A percentile compares a stretch with the other conserved stretches of the same genome.
Conservation (phyloP, 2,888 invertebrate genomes). For the Polyommatus icarus region DNA sequence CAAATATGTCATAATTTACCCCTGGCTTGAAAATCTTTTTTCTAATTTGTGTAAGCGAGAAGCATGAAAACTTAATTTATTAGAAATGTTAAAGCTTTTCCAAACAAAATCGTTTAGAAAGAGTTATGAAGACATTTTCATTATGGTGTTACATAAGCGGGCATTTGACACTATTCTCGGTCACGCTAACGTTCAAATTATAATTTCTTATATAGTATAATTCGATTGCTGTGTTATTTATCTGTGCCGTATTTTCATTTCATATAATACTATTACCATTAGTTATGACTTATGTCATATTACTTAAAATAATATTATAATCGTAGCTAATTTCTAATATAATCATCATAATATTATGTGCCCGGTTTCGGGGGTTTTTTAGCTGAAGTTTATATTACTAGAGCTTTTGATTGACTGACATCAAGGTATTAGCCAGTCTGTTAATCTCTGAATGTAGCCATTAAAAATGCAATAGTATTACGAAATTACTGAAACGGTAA, state of each 20-base stretch:
- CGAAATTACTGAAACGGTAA: background rate
- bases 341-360: background rate
- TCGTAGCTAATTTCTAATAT: background rate
- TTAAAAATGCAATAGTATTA: background rate
- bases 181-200: background rate
- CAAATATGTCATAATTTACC: too few relatives aligned
- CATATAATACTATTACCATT: background rate
- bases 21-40: background rate
- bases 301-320: background rate
- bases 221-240: background rate
- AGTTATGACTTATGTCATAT: background rate
- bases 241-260: background rate
- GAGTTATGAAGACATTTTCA: background rate
- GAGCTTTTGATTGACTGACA: too few relatives aligned
- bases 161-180: background rate
- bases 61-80: background rate
- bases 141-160: background rate
- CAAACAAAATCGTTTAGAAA: background rate
- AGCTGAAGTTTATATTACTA: too few relatives aligned
- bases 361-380: too few relatives aligned
- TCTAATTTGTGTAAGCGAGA: background rate
- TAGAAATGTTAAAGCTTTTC: background rate
- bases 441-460: too few relatives aligned
- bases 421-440: too few relatives aligned
- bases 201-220: constrained; percentile 6